Percentiles rank a stretch among this genome's conserved stretches.
These are phyloP conservation scores for Spea multiplicata DNA, from an alignment of 2,113 vertebrate species.

Conservation along the genomic window DNA sequence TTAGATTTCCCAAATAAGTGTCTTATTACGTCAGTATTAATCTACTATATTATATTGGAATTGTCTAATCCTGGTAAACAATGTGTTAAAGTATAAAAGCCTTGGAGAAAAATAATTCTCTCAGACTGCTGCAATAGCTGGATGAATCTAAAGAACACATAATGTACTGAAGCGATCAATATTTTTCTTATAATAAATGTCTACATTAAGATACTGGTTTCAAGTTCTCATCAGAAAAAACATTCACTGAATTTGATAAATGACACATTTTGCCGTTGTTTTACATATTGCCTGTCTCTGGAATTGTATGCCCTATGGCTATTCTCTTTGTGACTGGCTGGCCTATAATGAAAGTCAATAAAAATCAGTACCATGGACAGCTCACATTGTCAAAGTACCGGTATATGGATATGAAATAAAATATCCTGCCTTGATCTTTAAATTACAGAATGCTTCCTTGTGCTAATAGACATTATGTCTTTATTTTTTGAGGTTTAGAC, in stretches of 20 bases:
- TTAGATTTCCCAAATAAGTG: too few species aligned
- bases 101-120: conserved; percentile 1
- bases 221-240: conserved; percentile 23
- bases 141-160: background rate
- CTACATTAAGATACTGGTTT: conserved; percentile 25
- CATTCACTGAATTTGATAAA: conserved; percentile 6
- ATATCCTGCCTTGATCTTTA: background rate
- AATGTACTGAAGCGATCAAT: conserved; percentile 1
- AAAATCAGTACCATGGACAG: conserved; percentile 31
- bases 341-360: conserved; percentile 26
- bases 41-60: background rate
- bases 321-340: conserved; percentile 3
- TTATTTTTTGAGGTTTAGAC: background rate
- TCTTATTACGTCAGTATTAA: conserved; percentile 21
- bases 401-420: background rate
- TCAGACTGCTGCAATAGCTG: conserved; percentile 18
- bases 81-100: conserved; percentile 1
- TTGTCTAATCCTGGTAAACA: background rate
- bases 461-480: background rate
- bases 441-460: background rate
- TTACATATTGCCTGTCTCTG: conserved; percentile 19
- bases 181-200: conserved; percentile 27
- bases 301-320: background rate
- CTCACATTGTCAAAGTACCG: background rate
- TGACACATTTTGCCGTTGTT: conserved; percentile 14